phyloP scores from a whole-genome alignment of 1,140 invertebrate genomes.

The Caenorhabditis inopinata region DNA sequence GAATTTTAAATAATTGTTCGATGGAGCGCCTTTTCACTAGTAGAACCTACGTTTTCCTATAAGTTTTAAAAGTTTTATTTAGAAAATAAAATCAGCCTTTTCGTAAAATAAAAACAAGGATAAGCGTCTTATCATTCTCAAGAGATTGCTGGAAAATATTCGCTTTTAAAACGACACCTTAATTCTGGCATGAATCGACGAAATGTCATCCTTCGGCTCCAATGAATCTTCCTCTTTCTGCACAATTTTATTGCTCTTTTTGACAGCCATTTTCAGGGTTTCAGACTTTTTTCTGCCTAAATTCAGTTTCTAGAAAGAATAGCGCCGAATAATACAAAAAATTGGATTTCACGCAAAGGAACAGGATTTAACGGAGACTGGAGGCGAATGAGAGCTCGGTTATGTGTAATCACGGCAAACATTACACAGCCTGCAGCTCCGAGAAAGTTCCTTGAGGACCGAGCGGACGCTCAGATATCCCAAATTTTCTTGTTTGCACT shows the following conservation, averaged over 20 bases:
- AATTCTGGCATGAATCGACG: slow-evolving; percentile 41
- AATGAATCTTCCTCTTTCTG: slow-evolving; percentile 15
- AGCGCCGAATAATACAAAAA: not conserved
- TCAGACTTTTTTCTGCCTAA: too few relatives aligned
- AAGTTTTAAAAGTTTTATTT: too few relatives aligned
- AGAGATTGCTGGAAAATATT: not conserved
- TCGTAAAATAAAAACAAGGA: too few relatives aligned
- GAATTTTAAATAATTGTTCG: too few relatives aligned
- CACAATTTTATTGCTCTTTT: slow-evolving; percentile 5
- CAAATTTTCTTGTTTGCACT: too few relatives aligned
- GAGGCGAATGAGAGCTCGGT: not conserved
- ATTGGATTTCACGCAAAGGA: not conserved
- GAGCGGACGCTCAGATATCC: too few relatives aligned
- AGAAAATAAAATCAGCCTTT: too few relatives aligned
- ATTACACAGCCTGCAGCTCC: slow-evolving; percentile 27
- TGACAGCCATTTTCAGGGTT: not conserved
- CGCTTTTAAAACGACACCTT: slow-evolving; percentile 1
- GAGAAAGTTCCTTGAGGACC: not conserved
- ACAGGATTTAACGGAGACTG: not conserved
- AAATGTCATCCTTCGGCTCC: slow-evolving; percentile 21
- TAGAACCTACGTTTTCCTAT: too few relatives aligned
- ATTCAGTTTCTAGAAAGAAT: not conserved
- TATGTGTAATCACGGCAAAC: slow-evolving; percentile 26
- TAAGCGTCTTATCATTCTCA: too few relatives aligned
- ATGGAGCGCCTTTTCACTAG: too few relatives aligned